Conservation (phyloP, 2,797 vertebrate genomes). For the Otolemur crassicaudatus region DNA sequence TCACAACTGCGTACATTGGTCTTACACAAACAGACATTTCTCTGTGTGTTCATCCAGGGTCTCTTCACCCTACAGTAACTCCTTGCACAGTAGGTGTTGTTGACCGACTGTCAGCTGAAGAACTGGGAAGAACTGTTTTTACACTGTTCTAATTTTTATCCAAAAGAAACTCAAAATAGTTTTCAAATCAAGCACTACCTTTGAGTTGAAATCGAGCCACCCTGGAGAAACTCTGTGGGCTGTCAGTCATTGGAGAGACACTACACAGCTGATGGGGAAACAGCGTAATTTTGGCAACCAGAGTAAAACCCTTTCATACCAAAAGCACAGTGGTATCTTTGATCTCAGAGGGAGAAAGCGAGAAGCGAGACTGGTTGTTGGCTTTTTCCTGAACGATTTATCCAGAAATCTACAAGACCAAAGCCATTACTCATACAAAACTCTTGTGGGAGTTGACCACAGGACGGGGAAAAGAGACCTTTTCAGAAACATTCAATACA, state of each 20-base stretch:
- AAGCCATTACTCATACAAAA: slow-evolving; percentile 74
- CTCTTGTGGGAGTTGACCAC: slow-evolving; percentile 48
- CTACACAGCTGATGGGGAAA: slow-evolving; percentile 61
- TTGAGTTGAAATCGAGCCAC: slow-evolving; percentile 55
- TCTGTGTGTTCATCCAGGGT: background rate
- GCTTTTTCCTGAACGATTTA: slow-evolving; percentile 69
- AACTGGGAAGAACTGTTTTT: slow-evolving; percentile 54
- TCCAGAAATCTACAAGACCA: slow-evolving; percentile 68
- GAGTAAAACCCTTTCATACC: slow-evolving; percentile 72
- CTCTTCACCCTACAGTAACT: background rate
- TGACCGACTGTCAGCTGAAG: slow-evolving; percentile 5
- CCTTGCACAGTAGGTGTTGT: background rate
- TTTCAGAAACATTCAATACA: slow-evolving; percentile 65
- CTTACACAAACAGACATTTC: background rate
- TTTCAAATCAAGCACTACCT: slow-evolving; percentile 55
- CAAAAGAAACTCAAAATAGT: slow-evolving; percentile 51
- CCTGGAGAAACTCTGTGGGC: background rate
- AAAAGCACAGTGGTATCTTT: slow-evolving; percentile 77
- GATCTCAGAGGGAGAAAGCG: slow-evolving; percentile 60
- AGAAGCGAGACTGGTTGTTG: background rate
- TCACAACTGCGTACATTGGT: background rate
- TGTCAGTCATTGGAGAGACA: slow-evolving; percentile 36
- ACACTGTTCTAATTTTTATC: slow-evolving; percentile 52
- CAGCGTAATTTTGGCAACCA: slow-evolving; percentile 69
- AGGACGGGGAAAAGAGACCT: slow-evolving; percentile 67